These are phyloP conservation scores for Apostichopus japonicus DNA, from an alignment of 35 echinoderm and acorn worm genomes.

Conservation along the genomic window DNA sequence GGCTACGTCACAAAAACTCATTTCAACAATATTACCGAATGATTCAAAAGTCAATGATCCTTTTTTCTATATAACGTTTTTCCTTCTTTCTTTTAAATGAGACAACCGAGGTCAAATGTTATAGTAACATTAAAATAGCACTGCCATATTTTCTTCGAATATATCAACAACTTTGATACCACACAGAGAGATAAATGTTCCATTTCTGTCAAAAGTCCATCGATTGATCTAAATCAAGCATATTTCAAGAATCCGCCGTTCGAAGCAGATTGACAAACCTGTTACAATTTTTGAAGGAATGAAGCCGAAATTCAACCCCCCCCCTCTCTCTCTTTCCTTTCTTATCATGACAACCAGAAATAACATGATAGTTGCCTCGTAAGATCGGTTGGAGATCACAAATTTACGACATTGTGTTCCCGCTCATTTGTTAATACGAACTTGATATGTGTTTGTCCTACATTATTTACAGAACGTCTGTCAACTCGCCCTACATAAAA, in stretches of 20 bases:
- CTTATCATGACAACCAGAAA: neutral
- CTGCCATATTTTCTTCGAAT: neutral
- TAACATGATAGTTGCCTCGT: neutral
- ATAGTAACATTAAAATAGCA: slow-evolving; percentile 5
- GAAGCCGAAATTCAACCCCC: neutral
- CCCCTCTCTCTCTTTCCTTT: neutral
- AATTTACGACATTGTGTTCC: neutral
- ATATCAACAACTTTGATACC: slow-evolving; percentile 11
- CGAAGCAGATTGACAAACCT: neutral
- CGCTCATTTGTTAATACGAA: neutral
- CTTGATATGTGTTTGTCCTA: neutral
- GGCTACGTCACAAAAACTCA: too few species aligned
- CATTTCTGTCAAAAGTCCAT: neutral
- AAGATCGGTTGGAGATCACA: slow-evolving; percentile 7
- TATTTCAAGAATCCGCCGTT: neutral
- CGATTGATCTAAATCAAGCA: neutral
- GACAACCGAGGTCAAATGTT: neutral
- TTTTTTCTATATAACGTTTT: too few species aligned
- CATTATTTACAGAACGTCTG: neutral
- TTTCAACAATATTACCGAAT: too few species aligned
- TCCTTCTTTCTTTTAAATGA: too few species aligned
- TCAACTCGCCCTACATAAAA: neutral
- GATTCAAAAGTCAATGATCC: too few species aligned
- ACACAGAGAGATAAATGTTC: slow-evolving; percentile 8
- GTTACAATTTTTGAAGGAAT: slow-evolving; percentile 4